Evolutionary conservation across 1,140 invertebrate genomes (phyloP), one percentile per base, ranked within the genome.

Genomic region (Drosophila busckii): DNA sequence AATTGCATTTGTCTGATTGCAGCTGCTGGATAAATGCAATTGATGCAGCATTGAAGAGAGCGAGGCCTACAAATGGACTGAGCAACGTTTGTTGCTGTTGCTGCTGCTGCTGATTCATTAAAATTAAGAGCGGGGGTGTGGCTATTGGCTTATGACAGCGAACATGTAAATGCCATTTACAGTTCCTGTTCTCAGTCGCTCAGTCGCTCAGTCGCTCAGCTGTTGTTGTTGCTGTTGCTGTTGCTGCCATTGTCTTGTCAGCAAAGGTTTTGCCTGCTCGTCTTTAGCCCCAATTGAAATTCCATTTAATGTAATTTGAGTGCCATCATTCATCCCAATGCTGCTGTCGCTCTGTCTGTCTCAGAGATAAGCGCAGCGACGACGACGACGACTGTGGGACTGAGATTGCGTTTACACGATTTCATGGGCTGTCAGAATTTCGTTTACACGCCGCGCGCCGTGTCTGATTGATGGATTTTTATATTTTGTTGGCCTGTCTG

Each of bases 131-230:
- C 48, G 31, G 9, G 35, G 20, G 6, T 26, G 8, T 31, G 28
- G 29, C 38, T 60, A 59, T 59, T 54, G 68, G 48, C 63, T 78
- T 80, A 78, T 78, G 71, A 78, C 71, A 78, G 73, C 53, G 56
- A 78, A 78, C 71, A 78, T 80, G 71, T 80, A 78, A 78, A 78
- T 78, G 71, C 71, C 73, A 78, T 78, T 78, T 78, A 80, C 70
- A 70, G 71, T 70, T 78, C 55, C 55, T 55, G 53, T 60, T 53
- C n/a, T n/a, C n/a, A n/a, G n/a, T n/a, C n/a, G n/a, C n/a, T n/a
- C n/a, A n/a, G n/a, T n/a, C n/a, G n/a, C n/a, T n/a, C n/a, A n/a
- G n/a, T n/a, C n/a, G n/a, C n/a, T n/a, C n/a, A n/a, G 48, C 44
- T 56, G 58, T 54, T 54, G 60, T 40, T 35, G 65, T 48, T 37